Conservation (phyloP, 2,888 invertebrate species). For the Luffia ferchaultella region DNA sequence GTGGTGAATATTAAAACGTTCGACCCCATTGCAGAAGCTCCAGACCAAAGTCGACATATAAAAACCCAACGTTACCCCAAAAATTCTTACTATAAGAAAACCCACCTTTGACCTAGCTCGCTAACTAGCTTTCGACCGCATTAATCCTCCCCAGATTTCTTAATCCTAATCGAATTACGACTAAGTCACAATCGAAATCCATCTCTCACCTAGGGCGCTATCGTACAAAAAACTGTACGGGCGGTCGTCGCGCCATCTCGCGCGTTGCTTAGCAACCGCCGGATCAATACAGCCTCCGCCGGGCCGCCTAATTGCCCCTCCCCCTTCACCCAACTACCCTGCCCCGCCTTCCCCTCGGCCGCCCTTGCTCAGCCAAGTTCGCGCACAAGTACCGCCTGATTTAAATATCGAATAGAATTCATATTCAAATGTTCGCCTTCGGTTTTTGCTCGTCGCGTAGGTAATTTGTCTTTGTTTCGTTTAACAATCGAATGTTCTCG, state of each 20-base stretch:
- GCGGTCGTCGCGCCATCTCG: conserved; percentile 49
- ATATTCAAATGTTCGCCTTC: conserved; percentile 52
- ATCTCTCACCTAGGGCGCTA: conserved; percentile 47
- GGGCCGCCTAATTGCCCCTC: conserved; percentile 61
- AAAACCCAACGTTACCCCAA: too few relatives aligned
- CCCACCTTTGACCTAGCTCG: too few relatives aligned
- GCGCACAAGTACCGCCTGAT: conserved; percentile 23
- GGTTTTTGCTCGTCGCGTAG: conserved; percentile 29
- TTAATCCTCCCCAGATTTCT: conserved; percentile 20
- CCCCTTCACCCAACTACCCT: conserved; percentile 17
- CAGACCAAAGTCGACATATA: too few relatives aligned
- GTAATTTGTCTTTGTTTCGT: background rate
- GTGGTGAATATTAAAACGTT: too few relatives aligned
- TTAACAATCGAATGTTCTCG: too few relatives aligned
- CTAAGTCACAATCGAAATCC: conserved; percentile 51
- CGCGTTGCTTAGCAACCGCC: conserved; percentile 60
- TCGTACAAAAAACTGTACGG: conserved; percentile 54
- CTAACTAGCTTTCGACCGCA: too few relatives aligned
- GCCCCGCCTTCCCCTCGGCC: conserved; percentile 21
- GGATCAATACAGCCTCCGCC: conserved; percentile 66
- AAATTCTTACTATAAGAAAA: too few relatives aligned
- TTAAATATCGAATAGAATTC: conserved; percentile 65
- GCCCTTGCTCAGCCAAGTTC: conserved; percentile 30
- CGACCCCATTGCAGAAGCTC: too few relatives aligned
- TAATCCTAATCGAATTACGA: conserved; percentile 40